These are phyloP conservation scores for Echeneis naucrates DNA, from an alignment of 2,797 vertebrate species.

Conservation along the genomic window DNA sequence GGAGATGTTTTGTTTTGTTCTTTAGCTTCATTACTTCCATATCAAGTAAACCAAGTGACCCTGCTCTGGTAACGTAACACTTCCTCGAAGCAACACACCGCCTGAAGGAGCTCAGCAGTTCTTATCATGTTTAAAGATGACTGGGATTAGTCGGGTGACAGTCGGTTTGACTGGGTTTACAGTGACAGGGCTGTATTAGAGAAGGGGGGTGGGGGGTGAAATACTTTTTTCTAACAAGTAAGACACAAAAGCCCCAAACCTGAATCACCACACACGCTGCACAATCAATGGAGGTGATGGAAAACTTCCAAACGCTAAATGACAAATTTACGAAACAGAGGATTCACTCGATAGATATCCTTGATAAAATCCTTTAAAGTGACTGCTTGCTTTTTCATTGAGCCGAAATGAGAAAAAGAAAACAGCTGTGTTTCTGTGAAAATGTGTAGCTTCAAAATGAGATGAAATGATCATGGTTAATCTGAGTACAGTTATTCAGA, in stretches of 20 bases:
- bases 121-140: constrained; percentile 76
- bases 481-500: constrained; percentile 15
- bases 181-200: constrained; percentile 68
- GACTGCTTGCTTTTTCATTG: constrained; percentile 28
- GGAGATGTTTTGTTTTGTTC: constrained; percentile 37
- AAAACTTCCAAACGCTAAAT: constrained; percentile 68
- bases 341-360: constrained; percentile 49
- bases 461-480: constrained; percentile 27
- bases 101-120: constrained; percentile 57
- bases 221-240: constrained; percentile 48
- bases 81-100: constrained; percentile 43
- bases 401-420: constrained; percentile 14
- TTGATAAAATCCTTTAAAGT: constrained; percentile 58
- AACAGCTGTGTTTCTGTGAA: constrained; percentile 13
- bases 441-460: constrained; percentile 16
- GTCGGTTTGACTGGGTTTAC: constrained; percentile 63
- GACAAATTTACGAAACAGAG: constrained; percentile 60
- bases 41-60: constrained; percentile 20
- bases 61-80: constrained; percentile 34
- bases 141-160: constrained; percentile 69
- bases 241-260: constrained; percentile 55
- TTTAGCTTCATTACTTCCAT: constrained; percentile 32
- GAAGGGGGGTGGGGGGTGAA: constrained; percentile 37
- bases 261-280: constrained; percentile 36
- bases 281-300: constrained; percentile 71